phyloP scores from a whole-genome alignment of 2,797 vertebrate genomes.

The Gouania willdenowi region DNA sequence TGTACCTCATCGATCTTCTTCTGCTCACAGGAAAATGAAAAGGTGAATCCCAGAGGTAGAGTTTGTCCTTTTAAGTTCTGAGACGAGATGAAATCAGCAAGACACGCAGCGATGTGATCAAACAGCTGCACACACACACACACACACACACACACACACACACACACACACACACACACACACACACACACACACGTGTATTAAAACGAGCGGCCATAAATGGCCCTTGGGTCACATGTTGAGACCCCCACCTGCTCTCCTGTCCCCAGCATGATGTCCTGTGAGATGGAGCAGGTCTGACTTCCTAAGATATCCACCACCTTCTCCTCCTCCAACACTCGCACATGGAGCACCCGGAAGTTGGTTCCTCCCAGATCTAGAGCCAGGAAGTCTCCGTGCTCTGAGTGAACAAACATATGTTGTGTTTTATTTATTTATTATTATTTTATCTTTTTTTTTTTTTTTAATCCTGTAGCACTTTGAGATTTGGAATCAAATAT shows the following conservation, averaged over 20 bases:
- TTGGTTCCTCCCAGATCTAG: conserved; percentile 78
- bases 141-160: background rate
- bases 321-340: conserved; percentile 47
- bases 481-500: no score
- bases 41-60: conserved; percentile 79
- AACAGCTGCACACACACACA: conserved; percentile 74
- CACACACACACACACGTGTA: no score
- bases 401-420: conserved; percentile 61
- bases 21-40: conserved; percentile 85
- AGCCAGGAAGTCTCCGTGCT: conserved; percentile 80
- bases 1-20: conserved; percentile 66
- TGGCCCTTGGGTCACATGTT: no score
- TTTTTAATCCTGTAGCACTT: no score
- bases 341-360: conserved; percentile 74
- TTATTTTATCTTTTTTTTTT: no score
- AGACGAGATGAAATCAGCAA: conserved; percentile 68
- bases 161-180: no score
- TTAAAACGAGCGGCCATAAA: no score
- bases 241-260: conserved; percentile 74
- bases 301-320: conserved; percentile 59
- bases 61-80: conserved; percentile 47
- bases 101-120: conserved; percentile 77
- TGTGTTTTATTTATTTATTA: no score
- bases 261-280: conserved; percentile 60
- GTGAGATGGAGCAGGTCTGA: conserved; percentile 66